Evolutionary conservation across 2,888 invertebrate genomes (phyloP), one percentile per base, ranked within the genome.

Genomic region (Macrosoma leucophasiata): DNA sequence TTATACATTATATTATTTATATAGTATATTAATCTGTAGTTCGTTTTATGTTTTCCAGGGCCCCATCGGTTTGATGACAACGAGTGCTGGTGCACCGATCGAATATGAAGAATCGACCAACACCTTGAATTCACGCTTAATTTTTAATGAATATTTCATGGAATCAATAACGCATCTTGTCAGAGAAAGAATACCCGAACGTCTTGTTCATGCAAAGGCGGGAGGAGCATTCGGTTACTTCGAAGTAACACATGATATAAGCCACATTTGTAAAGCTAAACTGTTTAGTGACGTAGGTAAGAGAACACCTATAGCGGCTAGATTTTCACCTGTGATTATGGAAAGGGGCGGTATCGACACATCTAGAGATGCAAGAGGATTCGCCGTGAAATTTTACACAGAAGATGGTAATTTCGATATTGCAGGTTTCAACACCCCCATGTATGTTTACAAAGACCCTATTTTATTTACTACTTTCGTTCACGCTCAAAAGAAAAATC

Each of bases 401-500:
- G 93, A 94, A 50, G 93, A 94, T 41, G 95, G 95, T 3, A 90
- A 91, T 48, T 95, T 95, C 90, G 96, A 97, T 77, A 77, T 96
- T 37, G 95, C 95, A 3, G 96, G 96, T 6, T 91, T 92, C 58
- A 95, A 93, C 65, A 94, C 93, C 0, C 96, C 96, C 0, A 91
- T 96, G 51, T 96, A 94, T 75, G 94, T 94, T 62, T 89, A 95
- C 58, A 88, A 95, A 34, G 96, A 97, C 69, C 94, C 96, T 0
- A 74, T 91, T 4, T 71, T 93, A 18, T 98, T 97, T 71, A 92
- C 96, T 4, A 92, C 91, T 50, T 95, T 97, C 59, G 94, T 96
- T 46, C 95, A 96, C 67, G 92, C 96, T 0, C 95, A 96, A 63
- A 97, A 96, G 68, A 86, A 96, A 48, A 97, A 98, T 69, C 97